Base-by-base conservation (phyloP, 2,113 vertebrate genomes). In the Dicentrarchus labrax region DNA sequence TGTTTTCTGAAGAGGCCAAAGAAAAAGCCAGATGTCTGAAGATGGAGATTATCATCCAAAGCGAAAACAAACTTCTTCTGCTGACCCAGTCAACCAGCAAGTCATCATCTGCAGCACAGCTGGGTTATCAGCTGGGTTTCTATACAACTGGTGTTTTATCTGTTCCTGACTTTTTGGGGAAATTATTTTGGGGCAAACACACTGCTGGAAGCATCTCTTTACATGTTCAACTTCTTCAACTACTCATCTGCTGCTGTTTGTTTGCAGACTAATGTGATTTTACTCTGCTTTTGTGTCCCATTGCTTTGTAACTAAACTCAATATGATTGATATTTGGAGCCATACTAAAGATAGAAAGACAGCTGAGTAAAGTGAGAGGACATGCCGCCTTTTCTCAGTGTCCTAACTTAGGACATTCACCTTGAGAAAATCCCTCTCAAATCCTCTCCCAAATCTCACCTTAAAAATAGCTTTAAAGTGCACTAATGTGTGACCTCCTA, bases 301-400 rank as follows among this genome's bases (percentile, higher is more conserved):
- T 65, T 48, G 19, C n/a, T 71, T 80, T 36, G 54, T 56, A 43
- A 45, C 69, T 64, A 5, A 76, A 76, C 73, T 41, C 24, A 39
- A 10, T 72, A 54, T 22, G 73, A 74, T 76, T 70, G 77, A 82
- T 89, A 72, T 82, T 84, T 53, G 61, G 47, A 61, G 72, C 1
- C 5, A 30, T n/a, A 54, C 89, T 82, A 90, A 92, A 91, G 72
- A 91, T 90, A 89, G 90, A 86, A 84, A 57, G 61, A 84, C 86
- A 91, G 93, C 93, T 86, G 86, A 82, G 90, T 81, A 89, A 91
- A 93, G 78, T 85, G 91, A 93, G 85, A 89, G 67, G 81, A 80
- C 87, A 7, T 38, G 30, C 39, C 6, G 74, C 59, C 76, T 82
- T 80, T 79, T 64, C 75, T 54, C 22, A 66, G 61, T 36, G 87